Conservation (phyloP, 2,113 vertebrate genomes). For the Pluvianellus socialis region DNA sequence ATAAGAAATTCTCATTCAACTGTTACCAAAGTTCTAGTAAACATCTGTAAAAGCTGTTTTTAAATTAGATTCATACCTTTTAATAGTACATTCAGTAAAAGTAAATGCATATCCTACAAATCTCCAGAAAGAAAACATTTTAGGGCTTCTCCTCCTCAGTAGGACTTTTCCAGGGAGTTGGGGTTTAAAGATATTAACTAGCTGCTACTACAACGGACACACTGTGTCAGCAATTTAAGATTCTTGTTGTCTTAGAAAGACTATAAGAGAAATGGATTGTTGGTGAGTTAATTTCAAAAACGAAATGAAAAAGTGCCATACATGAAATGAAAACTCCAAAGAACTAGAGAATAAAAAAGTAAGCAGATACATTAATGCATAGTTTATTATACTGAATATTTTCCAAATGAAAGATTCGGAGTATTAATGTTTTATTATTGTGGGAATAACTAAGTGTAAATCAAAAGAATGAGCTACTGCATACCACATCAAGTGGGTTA, state of each 20-base stretch:
- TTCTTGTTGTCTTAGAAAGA: not conserved
- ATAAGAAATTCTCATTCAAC: not conserved
- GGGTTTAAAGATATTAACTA: not conserved
- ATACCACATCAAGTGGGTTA: not conserved
- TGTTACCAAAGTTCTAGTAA: not conserved
- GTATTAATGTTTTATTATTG: constrained; percentile 10
- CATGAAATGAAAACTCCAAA: not conserved
- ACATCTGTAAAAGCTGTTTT: not conserved
- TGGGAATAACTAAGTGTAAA: constrained; percentile 1
- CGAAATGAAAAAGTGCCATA: not conserved
- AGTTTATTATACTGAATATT: not conserved
- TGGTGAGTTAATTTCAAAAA: not conserved
- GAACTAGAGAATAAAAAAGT: not conserved
- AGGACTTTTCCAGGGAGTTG: not conserved
- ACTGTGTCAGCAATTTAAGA: not conserved
- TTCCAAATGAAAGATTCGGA: constrained; percentile 14
- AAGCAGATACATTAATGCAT: not conserved
- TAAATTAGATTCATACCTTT: not conserved
- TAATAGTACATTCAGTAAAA: not conserved
- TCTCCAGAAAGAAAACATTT: not conserved
- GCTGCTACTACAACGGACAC: not conserved
- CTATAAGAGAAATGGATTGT: not conserved
- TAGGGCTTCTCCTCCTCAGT: not conserved
- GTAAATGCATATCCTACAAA: not conserved
- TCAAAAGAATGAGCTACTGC: not conserved